Base-by-base conservation (phyloP, 2,888 invertebrate species). In the Nomada lathburiana region DNA sequence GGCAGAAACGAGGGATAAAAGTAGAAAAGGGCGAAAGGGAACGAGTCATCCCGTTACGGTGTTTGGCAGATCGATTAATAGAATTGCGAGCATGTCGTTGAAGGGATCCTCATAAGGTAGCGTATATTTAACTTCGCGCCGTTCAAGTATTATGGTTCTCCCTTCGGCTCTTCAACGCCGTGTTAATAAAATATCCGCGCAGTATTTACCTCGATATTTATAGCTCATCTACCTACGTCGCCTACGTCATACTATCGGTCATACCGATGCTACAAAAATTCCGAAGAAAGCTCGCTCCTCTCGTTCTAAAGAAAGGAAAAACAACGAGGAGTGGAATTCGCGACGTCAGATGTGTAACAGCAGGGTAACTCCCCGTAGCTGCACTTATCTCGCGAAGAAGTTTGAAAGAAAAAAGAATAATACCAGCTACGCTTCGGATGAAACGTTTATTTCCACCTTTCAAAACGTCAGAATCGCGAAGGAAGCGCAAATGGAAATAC, bases 61-160 rank as follows among this genome's bases (percentile, higher is more conserved):
- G 74, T 74, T 79, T 68, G 76, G 64, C 75, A 64, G 80, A 55
- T 86, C 86, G 74, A 86, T 86, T 86, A 86, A 76, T 57, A 59
- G 65, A 80, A 86, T 74, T 65, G 75, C 83, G 73, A 83, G 78
- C 65, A 74, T 78, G 73, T 80, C 80, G 77, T 73, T 68, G 55
- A 78, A 42, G 42, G 29, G 26, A 60, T 60, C 16, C 2, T 20
- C 7, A 23, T 1, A 9, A 11, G n/a, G n/a, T 26, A 29, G 18
- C 63, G 29, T 52, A 5, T 29, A 13, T 9, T 16, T 47, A 44
- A 70, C 20, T 42, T 53, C 16, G 16, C 53, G 23, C 7, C 42
- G 23, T 50, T 50, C 2, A 26, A 20, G 44, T 4, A 13, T 10
- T 26, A 2, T 5, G 13, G 26, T 26, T 52, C 13, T 20, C 67